Conservation (phyloP, 2,888 invertebrate species). For the Andricus curvator region DNA sequence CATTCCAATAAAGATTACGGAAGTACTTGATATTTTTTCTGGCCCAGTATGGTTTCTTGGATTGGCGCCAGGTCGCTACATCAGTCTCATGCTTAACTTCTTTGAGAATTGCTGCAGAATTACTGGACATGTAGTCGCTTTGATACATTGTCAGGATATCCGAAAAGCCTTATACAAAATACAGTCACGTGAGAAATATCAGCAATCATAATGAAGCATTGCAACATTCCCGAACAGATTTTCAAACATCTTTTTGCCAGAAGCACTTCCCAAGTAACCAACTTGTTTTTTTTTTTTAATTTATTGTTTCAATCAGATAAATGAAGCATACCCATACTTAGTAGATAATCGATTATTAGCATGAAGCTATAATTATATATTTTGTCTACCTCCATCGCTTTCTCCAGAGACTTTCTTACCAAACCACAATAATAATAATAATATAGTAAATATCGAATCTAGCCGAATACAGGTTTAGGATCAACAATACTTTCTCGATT, state of each 20-base stretch:
- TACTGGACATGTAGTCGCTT: constrained; percentile 18
- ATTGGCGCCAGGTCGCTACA: constrained; percentile 49
- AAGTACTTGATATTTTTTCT: constrained; percentile 50
- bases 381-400: not conserved
- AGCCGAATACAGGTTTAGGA: not conserved
- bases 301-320: too few relatives aligned
- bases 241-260: not conserved
- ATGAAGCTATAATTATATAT: not conserved
- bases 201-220: constrained; percentile 21
- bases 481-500: not conserved
- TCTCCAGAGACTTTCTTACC: not conserved
- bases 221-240: not conserved
- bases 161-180: constrained; percentile 9
- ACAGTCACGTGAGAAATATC: constrained; percentile 14
- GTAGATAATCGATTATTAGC: not conserved
- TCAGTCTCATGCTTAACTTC: constrained; percentile 44
- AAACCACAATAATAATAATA: not conserved
- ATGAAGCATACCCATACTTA: too few relatives aligned
- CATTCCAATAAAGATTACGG: constrained; percentile 53
- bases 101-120: constrained; percentile 26
- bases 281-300: too few relatives aligned
- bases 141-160: constrained; percentile 27
- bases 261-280: too few relatives aligned
- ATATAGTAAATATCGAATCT: not conserved
- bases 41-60: constrained; percentile 46